Conservation (phyloP, 2,888 invertebrate genomes). For the Odontothrips loti region DNA sequence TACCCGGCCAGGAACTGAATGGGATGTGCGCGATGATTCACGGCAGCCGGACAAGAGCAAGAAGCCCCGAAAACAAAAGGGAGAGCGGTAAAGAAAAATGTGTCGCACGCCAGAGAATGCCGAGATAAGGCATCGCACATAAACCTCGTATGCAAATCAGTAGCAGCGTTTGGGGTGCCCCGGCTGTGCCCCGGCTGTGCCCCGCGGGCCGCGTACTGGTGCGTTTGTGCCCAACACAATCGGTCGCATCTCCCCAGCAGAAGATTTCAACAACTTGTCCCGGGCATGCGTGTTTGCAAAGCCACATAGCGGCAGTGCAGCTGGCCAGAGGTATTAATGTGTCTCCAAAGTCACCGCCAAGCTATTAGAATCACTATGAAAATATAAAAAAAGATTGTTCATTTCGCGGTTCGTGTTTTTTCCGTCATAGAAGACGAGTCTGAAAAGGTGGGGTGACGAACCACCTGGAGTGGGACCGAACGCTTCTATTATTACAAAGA, state of each 20-base stretch:
- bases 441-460: too few species aligned
- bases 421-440: too few species aligned
- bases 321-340: too few species aligned
- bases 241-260: not conserved
- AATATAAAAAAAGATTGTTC: too few species aligned
- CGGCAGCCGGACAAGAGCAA: not conserved
- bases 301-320: too few species aligned
- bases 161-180: too few species aligned
- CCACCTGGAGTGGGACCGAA: too few species aligned
- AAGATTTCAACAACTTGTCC: not conserved
- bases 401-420: too few species aligned
- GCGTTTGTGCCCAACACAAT: not conserved
- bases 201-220: not conserved
- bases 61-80: not conserved
- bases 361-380: too few species aligned
- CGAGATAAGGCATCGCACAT: conserved; percentile 26
- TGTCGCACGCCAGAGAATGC: not conserved
- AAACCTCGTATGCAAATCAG: conserved; percentile 23
- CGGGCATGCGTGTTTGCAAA: too few species aligned
- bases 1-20: not conserved
- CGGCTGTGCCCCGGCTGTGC: too few species aligned
- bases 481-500: not conserved
- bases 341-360: too few species aligned
- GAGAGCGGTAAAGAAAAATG: not conserved
- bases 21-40: not conserved